Conservation (phyloP, 2,113 vertebrate species). For the Planiliza haematocheilus region DNA sequence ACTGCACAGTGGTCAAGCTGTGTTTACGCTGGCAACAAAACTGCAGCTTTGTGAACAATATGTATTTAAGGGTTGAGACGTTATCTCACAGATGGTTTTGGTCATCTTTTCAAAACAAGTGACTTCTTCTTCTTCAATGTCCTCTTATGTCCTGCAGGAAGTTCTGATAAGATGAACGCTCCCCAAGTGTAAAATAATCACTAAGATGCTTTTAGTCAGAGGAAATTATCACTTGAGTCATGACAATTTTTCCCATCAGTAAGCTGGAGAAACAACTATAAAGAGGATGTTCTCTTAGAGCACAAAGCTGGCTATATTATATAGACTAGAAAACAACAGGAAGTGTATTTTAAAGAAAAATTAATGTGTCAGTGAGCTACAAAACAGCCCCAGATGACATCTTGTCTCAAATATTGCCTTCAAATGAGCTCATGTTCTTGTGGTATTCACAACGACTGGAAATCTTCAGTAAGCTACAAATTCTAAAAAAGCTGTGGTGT, state of each 20-base stretch:
- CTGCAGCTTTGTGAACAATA: slow-evolving; percentile 44
- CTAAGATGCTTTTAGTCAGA: not conserved
- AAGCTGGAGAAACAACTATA: not conserved
- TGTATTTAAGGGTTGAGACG: slow-evolving; percentile 31
- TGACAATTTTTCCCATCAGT: not conserved
- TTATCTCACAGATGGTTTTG: slow-evolving; percentile 56
- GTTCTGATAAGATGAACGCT: not conserved
- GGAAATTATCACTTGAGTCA: not conserved
- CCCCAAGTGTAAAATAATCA: not conserved
- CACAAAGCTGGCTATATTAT: not conserved
- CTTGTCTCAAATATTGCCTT: too few species aligned
- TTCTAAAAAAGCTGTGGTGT: too few species aligned
- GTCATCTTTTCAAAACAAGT: slow-evolving; percentile 42
- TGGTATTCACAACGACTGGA: too few species aligned
- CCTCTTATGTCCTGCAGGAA: not conserved
- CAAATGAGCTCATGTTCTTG: not conserved
- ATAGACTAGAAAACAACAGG: not conserved
- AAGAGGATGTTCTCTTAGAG: not conserved
- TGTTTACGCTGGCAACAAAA: slow-evolving; percentile 62
- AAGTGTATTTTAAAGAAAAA: not conserved
- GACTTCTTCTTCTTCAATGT: slow-evolving; percentile 13
- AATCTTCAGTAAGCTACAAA: too few species aligned
- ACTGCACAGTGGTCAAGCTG: slow-evolving; percentile 33
- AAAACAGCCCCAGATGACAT: too few species aligned
- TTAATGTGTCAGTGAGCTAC: not conserved